Evolutionary conservation across 2,888 invertebrate species (phyloP).

Genomic region (Aplocera efformata): DNA sequence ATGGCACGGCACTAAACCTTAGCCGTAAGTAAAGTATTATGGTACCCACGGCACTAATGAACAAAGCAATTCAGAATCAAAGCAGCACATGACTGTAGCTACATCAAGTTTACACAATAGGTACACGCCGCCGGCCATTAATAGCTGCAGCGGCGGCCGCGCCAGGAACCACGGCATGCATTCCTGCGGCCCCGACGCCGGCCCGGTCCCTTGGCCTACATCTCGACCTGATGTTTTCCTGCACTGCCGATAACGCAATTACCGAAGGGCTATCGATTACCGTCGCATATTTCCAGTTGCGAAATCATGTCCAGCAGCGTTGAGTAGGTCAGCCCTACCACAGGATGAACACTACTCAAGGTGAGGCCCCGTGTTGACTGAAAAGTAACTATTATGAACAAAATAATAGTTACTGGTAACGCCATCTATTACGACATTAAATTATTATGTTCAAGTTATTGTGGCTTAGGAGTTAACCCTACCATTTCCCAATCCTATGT

Average conservation of each 20-base stretch:
- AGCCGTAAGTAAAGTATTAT: too few relatives aligned
- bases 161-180: slow-evolving; percentile 13
- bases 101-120: background rate
- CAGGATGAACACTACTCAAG: too few relatives aligned
- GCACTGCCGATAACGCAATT: slow-evolving; percentile 8
- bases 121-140: too few relatives aligned
- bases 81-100: background rate
- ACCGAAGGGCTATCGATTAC: slow-evolving; percentile 11
- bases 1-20: too few relatives aligned
- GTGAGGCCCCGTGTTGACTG: too few relatives aligned
- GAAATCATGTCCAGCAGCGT: slow-evolving; percentile 5
- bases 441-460: too few relatives aligned
- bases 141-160: slow-evolving; percentile 11
- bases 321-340: background rate
- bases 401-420: too few relatives aligned
- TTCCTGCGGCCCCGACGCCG: slow-evolving; percentile 11
- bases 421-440: too few relatives aligned
- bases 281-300: slow-evolving; percentile 6
- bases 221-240: slow-evolving; percentile 10
- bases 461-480: too few relatives aligned
- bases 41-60: too few relatives aligned
- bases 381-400: too few relatives aligned
- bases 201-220: slow-evolving; percentile 18
- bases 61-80: background rate
- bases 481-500: too few relatives aligned